Evolutionary conservation across 2,113 vertebrate genomes (phyloP).

Genomic region (Neopipo cinnamomea): DNA sequence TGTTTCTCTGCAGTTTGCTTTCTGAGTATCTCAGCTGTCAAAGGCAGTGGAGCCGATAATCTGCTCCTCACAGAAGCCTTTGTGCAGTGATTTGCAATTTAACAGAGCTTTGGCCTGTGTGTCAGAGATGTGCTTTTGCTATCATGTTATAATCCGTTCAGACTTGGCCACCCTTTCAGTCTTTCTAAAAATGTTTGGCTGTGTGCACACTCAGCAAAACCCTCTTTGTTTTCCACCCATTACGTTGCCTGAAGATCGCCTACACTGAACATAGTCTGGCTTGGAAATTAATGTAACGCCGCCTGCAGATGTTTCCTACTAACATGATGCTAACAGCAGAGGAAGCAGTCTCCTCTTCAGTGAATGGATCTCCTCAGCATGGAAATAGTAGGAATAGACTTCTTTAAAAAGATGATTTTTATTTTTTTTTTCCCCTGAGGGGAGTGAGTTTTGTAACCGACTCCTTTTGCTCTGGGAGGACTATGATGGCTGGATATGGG

Average conservation of each 20-base stretch:
- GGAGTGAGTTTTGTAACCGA: neutral
- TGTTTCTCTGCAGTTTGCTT: neutral
- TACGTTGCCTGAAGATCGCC: neutral
- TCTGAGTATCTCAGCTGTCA: neutral
- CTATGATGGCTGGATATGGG: neutral
- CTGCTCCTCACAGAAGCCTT: neutral
- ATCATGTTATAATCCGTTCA: neutral
- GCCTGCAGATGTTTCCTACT: neutral
- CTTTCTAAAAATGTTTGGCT: neutral
- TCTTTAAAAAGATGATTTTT: neutral
- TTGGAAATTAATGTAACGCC: neutral
- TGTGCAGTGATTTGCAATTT: neutral
- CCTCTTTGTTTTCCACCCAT: neutral
- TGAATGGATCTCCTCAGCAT: neutral
- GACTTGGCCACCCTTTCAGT: neutral
- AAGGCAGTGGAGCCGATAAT: rapidly evolving
- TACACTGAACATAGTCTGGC: neutral
- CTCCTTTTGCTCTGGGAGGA: neutral
- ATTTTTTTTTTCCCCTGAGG: neutral
- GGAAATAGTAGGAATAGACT: neutral
- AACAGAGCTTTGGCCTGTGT: neutral
- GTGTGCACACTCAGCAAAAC: neutral
- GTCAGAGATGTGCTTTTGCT: neutral
- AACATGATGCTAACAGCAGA: neutral
- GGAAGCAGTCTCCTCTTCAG: neutral